Conservation (phyloP, 2,888 invertebrate species). For the Nematopogon swammerdamellus region DNA sequence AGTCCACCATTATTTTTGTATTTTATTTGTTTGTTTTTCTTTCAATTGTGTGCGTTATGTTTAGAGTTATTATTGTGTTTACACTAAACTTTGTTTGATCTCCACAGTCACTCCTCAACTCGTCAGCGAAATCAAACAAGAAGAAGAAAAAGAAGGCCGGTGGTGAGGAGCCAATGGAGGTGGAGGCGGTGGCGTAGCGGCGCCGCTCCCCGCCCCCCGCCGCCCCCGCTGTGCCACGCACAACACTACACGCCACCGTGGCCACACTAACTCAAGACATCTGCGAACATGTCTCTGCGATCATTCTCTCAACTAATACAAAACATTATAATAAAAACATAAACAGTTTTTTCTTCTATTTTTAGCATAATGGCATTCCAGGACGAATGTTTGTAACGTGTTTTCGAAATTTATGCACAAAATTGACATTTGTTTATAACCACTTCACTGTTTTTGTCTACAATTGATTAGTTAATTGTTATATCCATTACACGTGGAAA, state of each 20-base stretch:
- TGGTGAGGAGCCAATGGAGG: conserved; percentile 55
- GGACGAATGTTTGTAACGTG: not conserved
- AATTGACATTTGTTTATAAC: too few species aligned
- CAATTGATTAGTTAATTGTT: too few species aligned
- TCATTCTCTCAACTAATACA: too few species aligned
- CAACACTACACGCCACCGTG: too few species aligned
- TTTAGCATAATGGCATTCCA: not conserved
- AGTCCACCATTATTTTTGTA: not conserved
- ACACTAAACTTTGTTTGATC: too few species aligned
- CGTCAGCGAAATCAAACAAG: conserved; percentile 81
- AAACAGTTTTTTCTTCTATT: not conserved
- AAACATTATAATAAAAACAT: not conserved
- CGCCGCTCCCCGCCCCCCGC: not conserved
- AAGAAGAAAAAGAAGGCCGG: conserved; percentile 87
- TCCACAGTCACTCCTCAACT: conserved; percentile 66
- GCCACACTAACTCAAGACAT: too few species aligned
- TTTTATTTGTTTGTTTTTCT: conserved; percentile 3
- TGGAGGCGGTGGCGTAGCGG: conserved; percentile 52
- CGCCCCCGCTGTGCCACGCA: too few species aligned
- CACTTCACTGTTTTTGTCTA: too few species aligned
- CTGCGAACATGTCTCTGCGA: too few species aligned
- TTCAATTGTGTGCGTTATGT: conserved; percentile 8
- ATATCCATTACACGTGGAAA: too few species aligned
- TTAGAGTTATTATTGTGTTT: too few species aligned
- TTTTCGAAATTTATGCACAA: not conserved